A percentile compares a stretch with the other conserved stretches of the same genome.
These are phyloP conservation scores for Tridacna crocea DNA, from an alignment of 2,888 invertebrate species.

Conservation along the genomic window DNA sequence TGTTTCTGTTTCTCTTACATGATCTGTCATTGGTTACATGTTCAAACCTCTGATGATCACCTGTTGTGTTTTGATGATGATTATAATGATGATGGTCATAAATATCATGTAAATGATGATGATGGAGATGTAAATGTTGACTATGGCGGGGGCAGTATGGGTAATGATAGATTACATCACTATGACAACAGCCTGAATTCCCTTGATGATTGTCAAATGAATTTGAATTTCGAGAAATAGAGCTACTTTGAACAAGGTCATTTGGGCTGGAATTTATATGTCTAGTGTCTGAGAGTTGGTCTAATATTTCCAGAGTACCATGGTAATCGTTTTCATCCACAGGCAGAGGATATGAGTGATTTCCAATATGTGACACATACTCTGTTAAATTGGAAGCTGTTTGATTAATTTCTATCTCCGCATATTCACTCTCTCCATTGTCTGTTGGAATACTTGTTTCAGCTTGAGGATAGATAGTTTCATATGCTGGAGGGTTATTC, in stretches of 20 bases:
- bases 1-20: slow-evolving; percentile 20
- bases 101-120: slow-evolving; percentile 1
- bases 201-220: slow-evolving; percentile 10
- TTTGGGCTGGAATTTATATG: neutral
- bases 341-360: slow-evolving; percentile 17
- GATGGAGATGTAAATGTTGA: slow-evolving; percentile 13
- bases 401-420: slow-evolving; percentile 27
- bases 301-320: slow-evolving; percentile 5
- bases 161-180: slow-evolving; percentile 12
- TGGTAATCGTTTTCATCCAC: slow-evolving; percentile 14
- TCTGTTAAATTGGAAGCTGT: neutral
- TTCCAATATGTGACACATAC: neutral
- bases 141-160: slow-evolving; percentile 15
- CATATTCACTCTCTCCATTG: slow-evolving; percentile 27
- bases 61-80: neutral
- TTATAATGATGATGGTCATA: neutral
- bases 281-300: neutral
- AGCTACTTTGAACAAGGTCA: neutral
- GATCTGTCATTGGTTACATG: neutral
- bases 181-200: slow-evolving; percentile 24
- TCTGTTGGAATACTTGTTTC: slow-evolving; percentile 28
- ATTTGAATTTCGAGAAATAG: neutral
- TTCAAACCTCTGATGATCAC: neutral
- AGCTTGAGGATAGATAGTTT: slow-evolving; percentile 62
- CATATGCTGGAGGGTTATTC: slow-evolving; percentile 73